Conservation (phyloP, 1,140 invertebrate species). For the Diprion similis region DNA sequence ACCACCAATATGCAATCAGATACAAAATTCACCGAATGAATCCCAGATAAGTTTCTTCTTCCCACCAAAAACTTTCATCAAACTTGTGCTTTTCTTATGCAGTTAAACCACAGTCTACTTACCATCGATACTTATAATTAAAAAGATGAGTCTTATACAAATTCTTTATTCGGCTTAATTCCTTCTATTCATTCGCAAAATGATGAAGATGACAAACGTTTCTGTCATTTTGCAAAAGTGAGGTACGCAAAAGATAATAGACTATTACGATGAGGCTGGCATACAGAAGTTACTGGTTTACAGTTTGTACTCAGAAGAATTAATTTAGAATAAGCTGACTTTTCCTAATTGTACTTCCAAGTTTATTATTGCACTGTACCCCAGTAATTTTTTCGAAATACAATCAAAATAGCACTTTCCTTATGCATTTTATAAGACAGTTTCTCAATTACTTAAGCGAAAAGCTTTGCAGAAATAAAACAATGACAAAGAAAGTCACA, state of each 20-base stretch:
- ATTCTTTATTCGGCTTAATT: conserved; percentile 15
- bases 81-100: conserved; percentile 4
- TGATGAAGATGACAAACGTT: not conserved
- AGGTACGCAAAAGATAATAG: too few species aligned
- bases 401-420: too few species aligned
- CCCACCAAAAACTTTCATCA: not conserved
- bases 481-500: conserved; percentile 11
- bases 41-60: not conserved
- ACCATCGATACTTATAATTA: not conserved
- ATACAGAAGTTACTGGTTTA: not conserved
- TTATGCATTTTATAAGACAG: too few species aligned
- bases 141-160: conserved; percentile 3
- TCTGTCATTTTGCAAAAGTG: not conserved
- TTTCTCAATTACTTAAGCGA: too few species aligned
- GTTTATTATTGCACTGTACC: too few species aligned
- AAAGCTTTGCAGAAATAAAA: conserved; percentile 13
- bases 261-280: not conserved
- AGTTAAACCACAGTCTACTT: not conserved
- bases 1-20: conserved; percentile 13
- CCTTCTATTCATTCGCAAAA: conserved; percentile 14
- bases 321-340: too few species aligned
- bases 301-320: not conserved
- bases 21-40: not conserved
- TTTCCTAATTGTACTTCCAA: too few species aligned
- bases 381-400: too few species aligned